A percentile compares a stretch with the other conserved stretches of the same genome.
These are phyloP conservation scores for Lepidotrigona ventralis DNA, from an alignment of 1,140 invertebrate species.

Conservation along the genomic window DNA sequence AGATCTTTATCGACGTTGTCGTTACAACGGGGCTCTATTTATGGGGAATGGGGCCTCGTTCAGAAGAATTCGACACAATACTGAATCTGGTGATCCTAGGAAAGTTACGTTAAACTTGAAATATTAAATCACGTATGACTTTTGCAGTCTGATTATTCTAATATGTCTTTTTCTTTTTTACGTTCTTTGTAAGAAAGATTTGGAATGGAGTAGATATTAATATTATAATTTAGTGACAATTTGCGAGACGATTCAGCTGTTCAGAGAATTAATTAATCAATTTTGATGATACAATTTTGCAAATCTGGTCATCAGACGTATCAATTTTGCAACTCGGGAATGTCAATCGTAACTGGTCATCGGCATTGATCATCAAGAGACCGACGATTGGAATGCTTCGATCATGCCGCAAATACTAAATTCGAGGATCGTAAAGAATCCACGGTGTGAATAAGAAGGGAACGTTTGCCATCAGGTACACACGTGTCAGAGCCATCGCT, in stretches of 20 bases:
- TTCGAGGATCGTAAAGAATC: not conserved
- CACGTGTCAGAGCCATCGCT: slow-evolving; percentile 60
- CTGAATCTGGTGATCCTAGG: too few relatives aligned
- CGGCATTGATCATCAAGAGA: not conserved
- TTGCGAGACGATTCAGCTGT: too few relatives aligned
- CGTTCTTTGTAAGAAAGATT: too few relatives aligned
- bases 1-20: not conserved
- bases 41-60: too few relatives aligned
- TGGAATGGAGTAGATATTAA: too few relatives aligned
- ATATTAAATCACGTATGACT: not conserved
- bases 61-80: too few relatives aligned
- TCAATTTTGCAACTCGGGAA: not conserved
- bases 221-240: too few relatives aligned
- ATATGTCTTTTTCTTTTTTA: not conserved
- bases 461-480: slow-evolving; percentile 43
- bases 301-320: too few relatives aligned
- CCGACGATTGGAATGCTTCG: not conserved
- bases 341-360: not conserved
- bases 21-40: not conserved
- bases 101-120: too few relatives aligned
- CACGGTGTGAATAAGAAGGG: slow-evolving; percentile 23
- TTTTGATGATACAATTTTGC: too few relatives aligned
- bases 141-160: not conserved
- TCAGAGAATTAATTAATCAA: too few relatives aligned
- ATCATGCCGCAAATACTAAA: not conserved